Evolutionary conservation across 2,113 vertebrate genomes (phyloP), one percentile per base, ranked within the genome.

Genomic region (Pholis gunnellus): DNA sequence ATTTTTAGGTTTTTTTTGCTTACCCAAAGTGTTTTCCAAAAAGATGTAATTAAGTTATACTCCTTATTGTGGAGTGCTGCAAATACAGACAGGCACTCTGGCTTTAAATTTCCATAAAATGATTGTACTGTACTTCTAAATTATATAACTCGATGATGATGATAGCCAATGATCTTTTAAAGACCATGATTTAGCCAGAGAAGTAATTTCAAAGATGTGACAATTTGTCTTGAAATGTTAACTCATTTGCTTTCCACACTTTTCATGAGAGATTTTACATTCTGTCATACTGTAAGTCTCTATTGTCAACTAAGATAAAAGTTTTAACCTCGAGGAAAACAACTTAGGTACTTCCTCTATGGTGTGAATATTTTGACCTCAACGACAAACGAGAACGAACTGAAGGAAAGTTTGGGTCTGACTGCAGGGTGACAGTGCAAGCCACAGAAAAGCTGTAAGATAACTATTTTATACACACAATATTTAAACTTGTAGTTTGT

Each of bases 391-490:
- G n/a, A 34, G 6, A 46, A 61, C 27, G 36, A 72, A 61, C 8
- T 66, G 67, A 71, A 68, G 31, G 57, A 73, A 22, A 31, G 9
- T 69, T 68, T 76, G 22, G 27, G 65, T 87, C 54, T 40, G 52
- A 85, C 44, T 68, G 79, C 68, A 78, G 68, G 68, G 63, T 82
- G 68, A 75, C 36, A 68, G 64, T 73, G 63, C 29, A 79, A 81
- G 66, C 71, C 82, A 87, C 75, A 74, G 70, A 74, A 88, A 60
- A 80, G 78, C 77, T 84, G 78, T 88, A 88, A 29, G 56, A 87
- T 89, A 85, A 61, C 67, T 84, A 80, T 90, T 91, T 93, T 87
- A 88, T 85, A 79, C 73, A 52, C 59, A 75, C 29, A 76, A 84
- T 85, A 89, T 84, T 86, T 83, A 84, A 87, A 76, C 64, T 72